These are phyloP conservation scores for Sitobion miscanthi DNA, from an alignment of 1,140 invertebrate genomes.

Conservation along the genomic window DNA sequence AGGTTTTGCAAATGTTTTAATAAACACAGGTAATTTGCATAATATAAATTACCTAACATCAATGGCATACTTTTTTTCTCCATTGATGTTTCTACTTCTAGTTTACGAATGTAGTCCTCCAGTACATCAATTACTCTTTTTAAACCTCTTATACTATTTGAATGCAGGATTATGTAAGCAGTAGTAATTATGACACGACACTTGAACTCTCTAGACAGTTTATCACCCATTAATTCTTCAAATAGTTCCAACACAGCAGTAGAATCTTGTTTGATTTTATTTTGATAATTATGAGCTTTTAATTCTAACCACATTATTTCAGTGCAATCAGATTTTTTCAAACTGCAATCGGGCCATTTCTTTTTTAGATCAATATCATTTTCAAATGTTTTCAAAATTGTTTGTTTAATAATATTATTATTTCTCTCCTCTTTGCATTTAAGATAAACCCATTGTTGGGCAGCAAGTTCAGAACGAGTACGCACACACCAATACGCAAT, in stretches of 20 bases:
- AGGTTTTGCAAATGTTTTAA: slow-evolving; percentile 47
- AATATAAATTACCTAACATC: slow-evolving; percentile 40
- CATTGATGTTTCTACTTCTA: slow-evolving; percentile 31
- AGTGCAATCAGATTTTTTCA: slow-evolving; percentile 27
- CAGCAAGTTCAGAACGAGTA: slow-evolving; percentile 42
- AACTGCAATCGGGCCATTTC: slow-evolving; percentile 3
- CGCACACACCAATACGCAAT: slow-evolving; percentile 38
- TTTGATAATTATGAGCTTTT: slow-evolving; percentile 43
- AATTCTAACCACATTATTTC: slow-evolving; percentile 54
- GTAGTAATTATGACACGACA: slow-evolving; percentile 37
- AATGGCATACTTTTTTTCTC: slow-evolving; percentile 8
- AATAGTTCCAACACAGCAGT: slow-evolving; percentile 30
- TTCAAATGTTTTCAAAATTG: slow-evolving; percentile 38
- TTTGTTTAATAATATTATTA: slow-evolving; percentile 19
- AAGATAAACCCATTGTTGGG: slow-evolving; percentile 49
- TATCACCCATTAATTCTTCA: slow-evolving; percentile 22
- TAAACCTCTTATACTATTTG: slow-evolving; percentile 33
- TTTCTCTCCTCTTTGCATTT: slow-evolving; percentile 50
- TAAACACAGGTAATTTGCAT: slow-evolving; percentile 42
- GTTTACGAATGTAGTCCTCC: slow-evolving; percentile 14
- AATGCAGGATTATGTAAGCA: slow-evolving; percentile 47
- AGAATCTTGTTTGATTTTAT: slow-evolving; percentile 36
- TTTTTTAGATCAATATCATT: slow-evolving; percentile 1
- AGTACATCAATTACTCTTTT: slow-evolving; percentile 34
- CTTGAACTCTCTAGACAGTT: slow-evolving; percentile 29